Base-by-base conservation (phyloP, 2,113 vertebrate genomes). In the Hyaena hyaena region DNA sequence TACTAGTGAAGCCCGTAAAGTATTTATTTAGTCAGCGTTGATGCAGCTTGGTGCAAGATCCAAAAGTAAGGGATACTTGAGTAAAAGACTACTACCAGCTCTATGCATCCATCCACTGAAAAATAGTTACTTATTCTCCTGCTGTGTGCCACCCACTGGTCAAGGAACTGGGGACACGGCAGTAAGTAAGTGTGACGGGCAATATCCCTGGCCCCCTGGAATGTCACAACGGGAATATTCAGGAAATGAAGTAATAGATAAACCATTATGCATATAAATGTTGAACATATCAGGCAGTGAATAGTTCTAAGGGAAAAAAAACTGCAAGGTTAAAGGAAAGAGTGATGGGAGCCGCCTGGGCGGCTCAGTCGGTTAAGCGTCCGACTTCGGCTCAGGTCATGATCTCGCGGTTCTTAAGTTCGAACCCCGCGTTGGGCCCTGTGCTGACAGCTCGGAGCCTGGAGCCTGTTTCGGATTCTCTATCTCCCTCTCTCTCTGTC, bases 91-190 rank as follows among this genome's bases (percentile, higher is more conserved):
- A 43, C 39, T 35, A 35, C 50, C 43, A 68, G 39, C 39, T 66
- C 5, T 14, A 6, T 1, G 28, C 21, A 26, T n/a, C 39, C 33
- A 10, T 68, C 15, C 28, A 15, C 10, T 66, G 26, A 16, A 39
- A 63, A 53, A n/a, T 14, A 23, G 2, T 24, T 35, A 10, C 65
- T 43, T 80, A 31, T 68, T 45, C 31, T 17, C 48, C 33, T 16
- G 2, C 24, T 3, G 5, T 28, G 21, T 45, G 15, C 69, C 24
- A 12, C 55, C 11, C 2, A 45, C 10, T 5, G 1, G 6, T 7
- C 4, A 4, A 88, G 19, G 53, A 35, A 0, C 63, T 35, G n/a
- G 2, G n/a, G 19, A 68, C 1, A 10, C 39, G 39, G 23, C 48
- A 14, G 63, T 28, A 33, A 31, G 66, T 39, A 39, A 39, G 21